A percentile compares a stretch with the other conserved stretches of the same genome.
Evolutionary conservation across 2,888 invertebrate species (phyloP).

Genomic region (Capitulum mitella): DNA sequence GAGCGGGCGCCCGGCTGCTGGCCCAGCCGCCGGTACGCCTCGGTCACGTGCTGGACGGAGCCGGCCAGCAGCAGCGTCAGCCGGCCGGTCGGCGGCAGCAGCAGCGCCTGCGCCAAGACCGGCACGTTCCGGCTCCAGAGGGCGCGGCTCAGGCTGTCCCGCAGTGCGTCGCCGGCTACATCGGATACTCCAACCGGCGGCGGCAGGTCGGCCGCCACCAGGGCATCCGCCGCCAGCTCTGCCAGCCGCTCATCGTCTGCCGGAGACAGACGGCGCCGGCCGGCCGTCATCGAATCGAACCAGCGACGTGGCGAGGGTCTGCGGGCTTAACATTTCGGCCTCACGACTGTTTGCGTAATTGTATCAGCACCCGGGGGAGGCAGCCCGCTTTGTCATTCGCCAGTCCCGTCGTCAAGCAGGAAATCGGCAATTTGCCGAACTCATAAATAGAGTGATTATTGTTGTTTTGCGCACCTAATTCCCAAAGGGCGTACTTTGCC

Average conservation of each 20-base stretch:
- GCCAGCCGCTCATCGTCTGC: background rate
- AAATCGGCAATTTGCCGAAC: too few relatives aligned
- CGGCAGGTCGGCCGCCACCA: background rate
- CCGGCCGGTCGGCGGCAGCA: background rate
- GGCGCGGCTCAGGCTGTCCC: background rate
- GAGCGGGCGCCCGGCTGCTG: background rate
- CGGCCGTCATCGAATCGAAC: too few relatives aligned
- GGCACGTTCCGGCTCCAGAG: background rate
- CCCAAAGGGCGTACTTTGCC: too few relatives aligned
- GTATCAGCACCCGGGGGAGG: too few relatives aligned
- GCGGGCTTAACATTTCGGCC: too few relatives aligned
- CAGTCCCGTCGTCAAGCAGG: too few relatives aligned
- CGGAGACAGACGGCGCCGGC: background rate
- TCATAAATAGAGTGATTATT: too few relatives aligned
- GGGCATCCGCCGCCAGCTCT: background rate
- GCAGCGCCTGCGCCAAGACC: background rate
- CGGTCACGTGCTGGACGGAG: background rate
- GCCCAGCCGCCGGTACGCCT: background rate
- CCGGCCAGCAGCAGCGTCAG: background rate
- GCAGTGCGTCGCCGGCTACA: background rate
- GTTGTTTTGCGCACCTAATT: too few relatives aligned
- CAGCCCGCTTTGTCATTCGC: too few relatives aligned
- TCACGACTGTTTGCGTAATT: too few relatives aligned
- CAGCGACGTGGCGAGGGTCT: too few relatives aligned
- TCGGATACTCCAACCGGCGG: background rate